Base-by-base conservation (phyloP, 2,797 vertebrate species). In the Sebastes taczanowskii region DNA sequence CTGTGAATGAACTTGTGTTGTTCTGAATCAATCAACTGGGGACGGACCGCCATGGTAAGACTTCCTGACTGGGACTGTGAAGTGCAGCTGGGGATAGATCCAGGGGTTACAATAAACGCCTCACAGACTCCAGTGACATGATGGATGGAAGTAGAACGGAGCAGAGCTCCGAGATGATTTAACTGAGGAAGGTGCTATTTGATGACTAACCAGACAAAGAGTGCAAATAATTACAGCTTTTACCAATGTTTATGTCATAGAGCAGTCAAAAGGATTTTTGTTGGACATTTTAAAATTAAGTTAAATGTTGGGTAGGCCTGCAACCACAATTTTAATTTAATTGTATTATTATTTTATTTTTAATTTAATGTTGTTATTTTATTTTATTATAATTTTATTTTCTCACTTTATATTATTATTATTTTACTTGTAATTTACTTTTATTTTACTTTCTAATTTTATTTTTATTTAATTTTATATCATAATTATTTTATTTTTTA, bases 31-130 rank as follows among this genome's bases (percentile, higher is more conserved):
- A 78, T 81, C 55, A 84, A 11, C 63, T 38, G 20, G 59, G 35
- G 59, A 60, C 35, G 46, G 49, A 52, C 30, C 11, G 74, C 20
- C 34, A 11, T 2, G 7, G 23, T 53, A 49, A 56, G 49, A 75
- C 74, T 65, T 67, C 58, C 66, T 35, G 29, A 18, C 46, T 20
- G 46, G 35, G 63, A 70, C 75, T 34, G 62, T 4, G 25, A 64
- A n/a, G 53, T 23, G 14, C 46, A 78, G 52, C 80, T 68, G 72
- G 58, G 29, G 67, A 2, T 7, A 32, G 29, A 72, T 61, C 32
- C 67, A 81, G 60, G 61, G 58, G 64, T 78, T 6, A 67, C 81
- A 88, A 82, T 55, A 71, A 84, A 83, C 65, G 76, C 71, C 60
- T 85, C 34, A 66, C 60, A 83, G 46, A 55, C 29, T 62, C 55